Conservation (phyloP, 1,140 invertebrate genomes). For the Portunus trituberculatus region DNA sequence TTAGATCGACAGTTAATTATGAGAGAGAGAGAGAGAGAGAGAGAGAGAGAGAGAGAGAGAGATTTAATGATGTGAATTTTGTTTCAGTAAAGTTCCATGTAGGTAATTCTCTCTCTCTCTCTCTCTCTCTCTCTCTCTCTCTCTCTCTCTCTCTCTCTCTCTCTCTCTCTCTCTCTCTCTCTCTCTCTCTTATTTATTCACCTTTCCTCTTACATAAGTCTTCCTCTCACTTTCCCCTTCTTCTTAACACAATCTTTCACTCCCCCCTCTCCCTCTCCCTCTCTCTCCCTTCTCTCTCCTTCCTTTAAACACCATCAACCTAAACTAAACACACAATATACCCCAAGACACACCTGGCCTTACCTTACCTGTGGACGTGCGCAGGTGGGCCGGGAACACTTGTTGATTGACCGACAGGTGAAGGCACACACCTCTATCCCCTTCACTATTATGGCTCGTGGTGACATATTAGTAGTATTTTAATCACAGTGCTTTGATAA, state of each 20-base stretch:
- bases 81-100: background rate
- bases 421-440: too few species aligned
- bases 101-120: background rate
- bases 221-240: background rate
- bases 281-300: slow-evolving; percentile 16
- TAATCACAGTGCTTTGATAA: too few species aligned
- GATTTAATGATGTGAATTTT: background rate
- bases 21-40: too few species aligned
- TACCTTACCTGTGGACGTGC: too few species aligned
- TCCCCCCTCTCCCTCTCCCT: slow-evolving; percentile 25
- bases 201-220: background rate
- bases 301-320: background rate
- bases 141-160: slow-evolving; percentile 43
- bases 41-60: background rate
- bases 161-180: slow-evolving; percentile 39
- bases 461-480: too few species aligned
- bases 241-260: background rate
- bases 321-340: too few species aligned
- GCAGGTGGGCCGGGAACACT: too few species aligned
- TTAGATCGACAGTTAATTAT: too few species aligned
- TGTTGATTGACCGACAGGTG: too few species aligned
- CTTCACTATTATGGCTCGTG: too few species aligned
- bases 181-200: background rate
- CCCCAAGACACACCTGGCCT: too few species aligned
- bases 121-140: slow-evolving; percentile 43